These are phyloP conservation scores for Temnothorax rugatulus DNA, from an alignment of 2,888 invertebrate genomes.

Conservation along the genomic window DNA sequence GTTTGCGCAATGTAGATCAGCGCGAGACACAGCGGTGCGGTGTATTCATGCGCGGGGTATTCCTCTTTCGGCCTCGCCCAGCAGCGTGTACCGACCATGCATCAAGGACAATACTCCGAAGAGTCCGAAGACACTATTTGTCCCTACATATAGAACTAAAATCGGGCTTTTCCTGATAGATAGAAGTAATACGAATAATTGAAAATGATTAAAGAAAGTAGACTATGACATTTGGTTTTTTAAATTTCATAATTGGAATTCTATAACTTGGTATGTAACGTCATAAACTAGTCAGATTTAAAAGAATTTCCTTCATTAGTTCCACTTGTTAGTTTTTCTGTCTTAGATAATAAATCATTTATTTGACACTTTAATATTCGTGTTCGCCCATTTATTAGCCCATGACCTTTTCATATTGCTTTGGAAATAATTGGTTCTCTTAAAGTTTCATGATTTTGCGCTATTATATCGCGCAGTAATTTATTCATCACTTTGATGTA, in stretches of 20 bases:
- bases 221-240: background rate
- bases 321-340: background rate
- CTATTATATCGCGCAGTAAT: background rate
- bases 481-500: background rate
- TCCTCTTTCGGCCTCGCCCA: constrained; percentile 48
- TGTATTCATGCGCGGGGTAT: constrained; percentile 51
- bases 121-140: constrained; percentile 1
- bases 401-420: background rate
- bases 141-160: background rate
- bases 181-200: background rate
- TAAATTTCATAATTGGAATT: background rate
- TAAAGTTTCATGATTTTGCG: background rate
- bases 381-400: background rate
- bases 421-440: no score
- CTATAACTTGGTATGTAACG: background rate
- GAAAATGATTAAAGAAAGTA: background rate
- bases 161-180: background rate
- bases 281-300: background rate
- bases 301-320: background rate
- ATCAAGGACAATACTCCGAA: background rate
- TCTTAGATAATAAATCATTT: background rate
- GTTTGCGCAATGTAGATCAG: constrained; percentile 69
- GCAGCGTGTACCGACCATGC: constrained; percentile 55
- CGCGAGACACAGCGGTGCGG: constrained; percentile 61
- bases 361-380: background rate